Evolutionary conservation across 2,888 invertebrate genomes (phyloP).

Genomic region (Rhingia campestris): DNA sequence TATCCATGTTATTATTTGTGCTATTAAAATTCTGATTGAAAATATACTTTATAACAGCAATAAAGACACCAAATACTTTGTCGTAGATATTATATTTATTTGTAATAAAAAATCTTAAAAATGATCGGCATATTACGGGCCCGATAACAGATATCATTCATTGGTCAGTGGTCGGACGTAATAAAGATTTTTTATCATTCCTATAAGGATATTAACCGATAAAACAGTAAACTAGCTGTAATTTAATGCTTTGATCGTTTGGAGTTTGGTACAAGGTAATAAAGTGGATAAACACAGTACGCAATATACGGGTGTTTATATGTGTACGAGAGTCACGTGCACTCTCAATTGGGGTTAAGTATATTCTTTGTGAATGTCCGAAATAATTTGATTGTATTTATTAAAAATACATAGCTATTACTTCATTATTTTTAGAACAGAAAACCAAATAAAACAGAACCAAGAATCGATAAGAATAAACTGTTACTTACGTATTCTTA

Average conservation of each 20-base stretch:
- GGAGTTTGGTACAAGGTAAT: constrained; percentile 32
- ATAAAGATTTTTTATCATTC: constrained; percentile 47
- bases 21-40: constrained; percentile 83
- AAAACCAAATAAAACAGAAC: too few relatives aligned
- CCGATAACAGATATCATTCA: constrained; percentile 26
- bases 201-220: constrained; percentile 31
- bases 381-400: too few relatives aligned
- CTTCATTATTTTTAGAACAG: too few relatives aligned
- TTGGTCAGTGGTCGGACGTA: constrained; percentile 34
- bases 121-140: constrained; percentile 45
- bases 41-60: constrained; percentile 73
- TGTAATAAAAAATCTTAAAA: constrained; percentile 60
- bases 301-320: too few relatives aligned
- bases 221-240: constrained; percentile 22
- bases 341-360: too few relatives aligned
- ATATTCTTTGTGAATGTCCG: too few relatives aligned
- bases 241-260: constrained; percentile 32
- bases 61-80: constrained; percentile 56
- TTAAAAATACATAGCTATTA: too few relatives aligned
- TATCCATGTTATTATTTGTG: constrained; percentile 81
- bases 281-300: not conserved
- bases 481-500: too few relatives aligned
- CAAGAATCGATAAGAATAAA: too few relatives aligned
- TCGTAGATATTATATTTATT: constrained; percentile 51
- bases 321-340: too few relatives aligned